phyloP scores from a whole-genome alignment of 1,140 invertebrate genomes.

The Paracyclopina nana region DNA sequence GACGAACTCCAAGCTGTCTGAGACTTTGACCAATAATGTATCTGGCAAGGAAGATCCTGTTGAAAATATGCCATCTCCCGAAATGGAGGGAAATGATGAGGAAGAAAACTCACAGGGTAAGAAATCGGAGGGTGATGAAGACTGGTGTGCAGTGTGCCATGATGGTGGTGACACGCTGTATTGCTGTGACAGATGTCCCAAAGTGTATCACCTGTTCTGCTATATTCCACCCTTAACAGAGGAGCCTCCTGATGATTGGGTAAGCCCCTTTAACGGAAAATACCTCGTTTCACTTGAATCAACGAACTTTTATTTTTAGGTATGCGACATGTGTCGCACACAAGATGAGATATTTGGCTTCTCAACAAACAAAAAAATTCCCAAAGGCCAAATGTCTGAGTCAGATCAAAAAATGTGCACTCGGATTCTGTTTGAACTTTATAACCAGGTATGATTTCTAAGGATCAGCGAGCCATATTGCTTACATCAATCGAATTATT shows the following conservation, averaged over 20 bases:
- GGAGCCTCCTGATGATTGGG: slow-evolving; percentile 15
- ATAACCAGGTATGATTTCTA: too few species aligned
- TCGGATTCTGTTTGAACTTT: slow-evolving; percentile 1
- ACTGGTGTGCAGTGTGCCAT: slow-evolving; percentile 15
- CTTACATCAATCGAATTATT: too few species aligned
- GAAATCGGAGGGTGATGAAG: slow-evolving; percentile 1
- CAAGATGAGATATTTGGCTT: neutral
- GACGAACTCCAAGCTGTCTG: too few species aligned
- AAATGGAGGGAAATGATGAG: too few species aligned
- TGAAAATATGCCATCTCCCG: too few species aligned
- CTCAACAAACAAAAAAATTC: neutral
- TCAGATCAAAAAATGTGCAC: neutral
- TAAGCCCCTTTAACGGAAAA: too few species aligned
- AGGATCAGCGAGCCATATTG: too few species aligned
- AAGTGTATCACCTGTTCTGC: slow-evolving; percentile 14
- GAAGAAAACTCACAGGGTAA: too few species aligned
- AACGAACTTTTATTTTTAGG: too few species aligned
- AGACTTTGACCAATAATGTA: too few species aligned
- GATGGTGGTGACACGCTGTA: slow-evolving; percentile 10
- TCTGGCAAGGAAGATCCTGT: too few species aligned
- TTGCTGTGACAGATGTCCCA: slow-evolving; percentile 14
- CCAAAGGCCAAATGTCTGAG: neutral
- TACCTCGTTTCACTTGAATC: too few species aligned
- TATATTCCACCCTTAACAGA: slow-evolving; percentile 7
- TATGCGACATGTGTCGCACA: neutral